Conservation (phyloP, 2,797 vertebrate species). For the Moxostoma hubbsi region DNA sequence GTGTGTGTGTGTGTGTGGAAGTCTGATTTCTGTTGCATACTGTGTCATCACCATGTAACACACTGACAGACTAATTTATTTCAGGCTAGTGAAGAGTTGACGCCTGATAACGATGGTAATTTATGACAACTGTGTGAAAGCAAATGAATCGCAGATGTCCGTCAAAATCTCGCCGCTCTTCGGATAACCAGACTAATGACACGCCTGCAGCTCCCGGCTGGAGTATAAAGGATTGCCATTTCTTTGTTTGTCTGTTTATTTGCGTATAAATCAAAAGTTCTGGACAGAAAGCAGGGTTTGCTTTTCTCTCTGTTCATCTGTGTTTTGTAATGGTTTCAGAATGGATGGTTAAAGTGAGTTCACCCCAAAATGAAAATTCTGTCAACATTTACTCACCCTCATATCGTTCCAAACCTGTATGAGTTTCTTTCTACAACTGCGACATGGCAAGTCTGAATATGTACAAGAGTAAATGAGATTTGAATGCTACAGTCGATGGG, state of each 20-base stretch:
- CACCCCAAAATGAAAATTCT: no score
- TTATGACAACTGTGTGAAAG: slow-evolving; percentile 38
- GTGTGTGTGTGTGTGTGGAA: slow-evolving; percentile 25
- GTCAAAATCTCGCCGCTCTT: slow-evolving; percentile 29
- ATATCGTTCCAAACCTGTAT: no score
- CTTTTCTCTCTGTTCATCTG: not conserved
- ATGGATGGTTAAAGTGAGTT: not conserved
- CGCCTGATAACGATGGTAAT: slow-evolving; percentile 46
- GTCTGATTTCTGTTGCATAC: slow-evolving; percentile 11
- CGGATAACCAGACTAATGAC: slow-evolving; percentile 42
- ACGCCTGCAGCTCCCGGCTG: slow-evolving; percentile 21
- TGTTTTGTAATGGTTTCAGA: not conserved
- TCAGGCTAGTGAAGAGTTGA: slow-evolving; percentile 33
- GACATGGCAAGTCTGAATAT: no score
- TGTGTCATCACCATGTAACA: slow-evolving; percentile 29
- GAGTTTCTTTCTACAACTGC: no score
- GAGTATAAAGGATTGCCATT: slow-evolving; percentile 1
- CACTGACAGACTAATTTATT: slow-evolving; percentile 41
- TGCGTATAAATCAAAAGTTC: slow-evolving; percentile 19
- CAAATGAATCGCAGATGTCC: slow-evolving; percentile 44
- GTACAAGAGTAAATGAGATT: no score
- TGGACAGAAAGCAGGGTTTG: slow-evolving; percentile 7
- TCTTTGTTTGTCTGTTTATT: slow-evolving; percentile 26
- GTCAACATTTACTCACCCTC: no score
- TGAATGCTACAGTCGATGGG: no score